phyloP scores from a whole-genome alignment of 1,140 invertebrate species.

The Anoplolepis gracilipes region DNA sequence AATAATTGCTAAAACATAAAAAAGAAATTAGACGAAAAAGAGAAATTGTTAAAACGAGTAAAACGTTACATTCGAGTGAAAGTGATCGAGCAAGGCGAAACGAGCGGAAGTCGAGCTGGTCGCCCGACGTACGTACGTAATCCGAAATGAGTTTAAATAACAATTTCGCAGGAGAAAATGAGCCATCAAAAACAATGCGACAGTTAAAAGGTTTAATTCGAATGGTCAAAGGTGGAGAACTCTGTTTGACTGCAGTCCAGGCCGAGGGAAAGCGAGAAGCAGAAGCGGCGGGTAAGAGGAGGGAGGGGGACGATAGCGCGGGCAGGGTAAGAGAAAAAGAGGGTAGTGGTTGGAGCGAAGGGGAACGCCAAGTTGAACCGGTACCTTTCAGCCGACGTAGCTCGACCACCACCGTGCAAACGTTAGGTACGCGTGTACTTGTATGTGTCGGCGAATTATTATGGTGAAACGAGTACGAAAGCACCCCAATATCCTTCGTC shows the following conservation, averaged over 20 bases:
- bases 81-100: slow-evolving; percentile 49
- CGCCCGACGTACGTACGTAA: slow-evolving; percentile 6
- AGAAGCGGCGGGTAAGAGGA: not conserved
- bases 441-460: slow-evolving; percentile 72
- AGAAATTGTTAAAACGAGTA: not conserved
- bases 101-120: slow-evolving; percentile 30
- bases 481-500: slow-evolving; percentile 73
- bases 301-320: not conserved
- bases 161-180: slow-evolving; percentile 80
- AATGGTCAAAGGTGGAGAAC: slow-evolving; percentile 72
- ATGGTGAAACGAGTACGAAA: slow-evolving; percentile 75
- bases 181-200: slow-evolving; percentile 80
- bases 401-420: slow-evolving; percentile 67
- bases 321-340: slow-evolving; percentile 45
- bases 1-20: not conserved
- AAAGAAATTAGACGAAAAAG: not conserved
- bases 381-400: slow-evolving; percentile 72
- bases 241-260: slow-evolving; percentile 71
- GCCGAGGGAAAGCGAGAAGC: slow-evolving; percentile 62
- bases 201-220: slow-evolving; percentile 78
- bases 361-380: slow-evolving; percentile 69
- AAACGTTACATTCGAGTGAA: slow-evolving; percentile 2
- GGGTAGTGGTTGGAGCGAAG: slow-evolving; percentile 37
- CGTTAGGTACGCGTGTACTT: slow-evolving; percentile 69
- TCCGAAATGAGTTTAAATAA: slow-evolving; percentile 77